Base-by-base conservation (phyloP, 2,113 vertebrate species). In the Scolopax mira region DNA sequence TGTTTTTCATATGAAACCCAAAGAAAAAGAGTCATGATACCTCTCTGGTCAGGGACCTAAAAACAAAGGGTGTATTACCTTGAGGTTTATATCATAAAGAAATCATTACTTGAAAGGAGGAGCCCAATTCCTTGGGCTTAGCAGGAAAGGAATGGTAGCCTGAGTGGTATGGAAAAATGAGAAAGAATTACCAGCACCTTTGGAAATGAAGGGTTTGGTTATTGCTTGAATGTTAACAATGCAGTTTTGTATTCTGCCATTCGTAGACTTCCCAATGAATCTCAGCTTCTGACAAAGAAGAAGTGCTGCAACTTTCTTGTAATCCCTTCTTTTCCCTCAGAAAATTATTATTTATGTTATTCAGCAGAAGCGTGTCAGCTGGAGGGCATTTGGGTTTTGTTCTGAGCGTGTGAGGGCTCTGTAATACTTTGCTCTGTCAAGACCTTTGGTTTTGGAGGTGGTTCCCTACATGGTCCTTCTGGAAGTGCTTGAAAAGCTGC, bases 81-180 rank as follows among this genome's bases (percentile, higher is more conserved):
- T 41, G 61, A 39, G 10, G 4, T 25, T 81, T 65, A 13, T 25
- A 15, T 17, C 2, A 3, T 58, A 11, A 87, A 85, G 54, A 69
- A 61, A 61, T 44, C 27, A 7, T 10, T 10, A 31, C 18, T 52
- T 75, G 57, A 73, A 87, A 81, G 66, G 31, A 72, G n/a, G 21
- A 85, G 13, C 17, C 46, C 12, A 10, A 0, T 75, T 87, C n/a
- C 51, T 67, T 28, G 51, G 60, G 42, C 4, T 70, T 42, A 27
- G 7, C 8, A 6, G 33, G 57, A 31, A 18, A 58, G 10, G 22
- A 62, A 11, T 0, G 0, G 11, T 27, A 51, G 16, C 37, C 23
- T 75, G 9, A 1, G 10, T 81, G 21, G 21, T 37, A 33, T 7
- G 10, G 51, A 35, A 65, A 81, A 52, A 33, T 4, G 8, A 54